Evolutionary conservation across 2,113 vertebrate genomes (phyloP), one percentile per base, ranked within the genome.

Genomic region (Crotalus helleri): DNA sequence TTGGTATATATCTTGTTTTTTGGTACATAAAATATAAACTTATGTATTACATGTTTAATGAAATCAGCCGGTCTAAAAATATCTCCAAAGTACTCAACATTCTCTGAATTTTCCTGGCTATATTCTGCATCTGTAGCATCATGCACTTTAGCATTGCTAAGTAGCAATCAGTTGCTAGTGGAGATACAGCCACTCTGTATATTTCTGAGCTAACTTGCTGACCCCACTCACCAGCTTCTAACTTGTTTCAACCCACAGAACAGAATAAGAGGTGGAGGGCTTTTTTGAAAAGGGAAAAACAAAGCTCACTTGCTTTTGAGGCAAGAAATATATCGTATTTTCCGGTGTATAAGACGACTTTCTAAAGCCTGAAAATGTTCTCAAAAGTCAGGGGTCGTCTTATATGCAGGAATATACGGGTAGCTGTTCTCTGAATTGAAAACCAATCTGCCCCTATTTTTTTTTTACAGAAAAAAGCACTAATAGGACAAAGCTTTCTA

Each of bases 1-100:
- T 99, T 49, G 96, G 96, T 96, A 58, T 81, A 39, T 8, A 10
- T 24, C 0, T 0, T 11, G 7, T 39, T 61, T 1, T 0, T 90
- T 5, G n/a, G 93, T 19, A 90, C 55, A 53, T 26, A 87, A 92
- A 21, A 89, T 29, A 86, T 19, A 89, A 93, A 10, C 58, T 91
- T n/a, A 54, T 1, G 1, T 23, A 29, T 39, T 85, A 29, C 26
- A 90, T 91, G 53, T 59, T 44, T 54, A 51, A 88, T n/a, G 88
- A 3, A 24, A 88, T n/a, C 81, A 3, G 17, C 10, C 92, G 55
- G 39, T 64, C 4, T 88, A 21, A 64, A 95, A 91, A 6, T 54
- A 92, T 90, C 29, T 49, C 5, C 5, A n/a, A 29, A 51, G 26
- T 12, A 17, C 44, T 6, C 17, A 86, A 13, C 55, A 11, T 21